phyloP scores from a whole-genome alignment of 2,888 invertebrate genomes.

The Rhagonycha lutea region DNA sequence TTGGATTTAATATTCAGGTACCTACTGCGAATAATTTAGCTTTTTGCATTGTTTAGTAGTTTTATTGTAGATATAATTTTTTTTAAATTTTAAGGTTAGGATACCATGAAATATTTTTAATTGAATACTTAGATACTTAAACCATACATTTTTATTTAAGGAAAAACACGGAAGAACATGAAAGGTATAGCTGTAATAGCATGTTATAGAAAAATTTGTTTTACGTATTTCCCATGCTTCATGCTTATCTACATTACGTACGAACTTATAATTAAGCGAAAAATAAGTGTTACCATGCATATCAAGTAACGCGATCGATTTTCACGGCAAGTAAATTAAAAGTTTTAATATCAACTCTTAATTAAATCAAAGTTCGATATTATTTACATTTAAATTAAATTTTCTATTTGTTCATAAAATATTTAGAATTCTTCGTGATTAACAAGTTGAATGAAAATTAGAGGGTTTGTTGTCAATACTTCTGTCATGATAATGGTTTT shows the following conservation, averaged over 20 bases:
- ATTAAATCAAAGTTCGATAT: neutral
- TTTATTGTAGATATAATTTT: no score
- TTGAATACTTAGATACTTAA: neutral
- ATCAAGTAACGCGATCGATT: neutral
- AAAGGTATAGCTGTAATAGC: neutral
- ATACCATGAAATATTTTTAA: neutral
- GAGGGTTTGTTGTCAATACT: slow-evolving; percentile 15
- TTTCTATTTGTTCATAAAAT: neutral
- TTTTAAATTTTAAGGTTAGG: neutral
- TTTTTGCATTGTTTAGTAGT: neutral
- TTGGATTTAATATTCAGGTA: neutral
- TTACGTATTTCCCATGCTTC: neutral
- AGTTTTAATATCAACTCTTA: neutral
- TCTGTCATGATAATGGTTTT: slow-evolving; percentile 22
- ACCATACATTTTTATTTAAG: neutral
- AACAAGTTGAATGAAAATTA: neutral
- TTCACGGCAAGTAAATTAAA: neutral
- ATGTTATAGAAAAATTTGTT: neutral
- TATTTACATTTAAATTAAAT: neutral
- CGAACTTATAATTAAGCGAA: neutral
- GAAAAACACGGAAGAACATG: neutral
- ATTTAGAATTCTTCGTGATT: neutral
- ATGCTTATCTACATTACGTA: neutral
- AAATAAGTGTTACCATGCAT: neutral
- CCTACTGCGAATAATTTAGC: neutral